Evolutionary conservation across 2,888 invertebrate species (phyloP).

Genomic region (Thymelicus sylvestris): DNA sequence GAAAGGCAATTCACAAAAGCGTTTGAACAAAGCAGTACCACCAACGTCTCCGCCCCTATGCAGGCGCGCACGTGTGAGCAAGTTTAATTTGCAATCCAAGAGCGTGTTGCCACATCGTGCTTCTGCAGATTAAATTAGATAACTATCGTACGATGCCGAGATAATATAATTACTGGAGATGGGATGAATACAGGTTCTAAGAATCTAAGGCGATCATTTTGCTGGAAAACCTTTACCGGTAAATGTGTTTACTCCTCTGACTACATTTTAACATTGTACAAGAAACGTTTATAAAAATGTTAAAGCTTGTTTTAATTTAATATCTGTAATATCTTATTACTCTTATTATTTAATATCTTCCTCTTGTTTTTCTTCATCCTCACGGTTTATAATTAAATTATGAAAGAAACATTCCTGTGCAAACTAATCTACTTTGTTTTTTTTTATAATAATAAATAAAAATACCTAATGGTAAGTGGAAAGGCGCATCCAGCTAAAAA

Average conservation of each 20-base stretch:
- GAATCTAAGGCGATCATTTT: background rate
- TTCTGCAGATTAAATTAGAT: constrained; percentile 12
- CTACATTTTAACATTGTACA: no score
- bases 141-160: constrained; percentile 11
- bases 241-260: background rate
- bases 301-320: no score
- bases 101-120: constrained; percentile 8
- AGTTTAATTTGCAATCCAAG: constrained; percentile 11
- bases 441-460: no score
- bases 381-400: no score
- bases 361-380: no score
- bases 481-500: no score
- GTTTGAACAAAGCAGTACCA: constrained; percentile 8
- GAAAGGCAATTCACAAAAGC: constrained; percentile 22
- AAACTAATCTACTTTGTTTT: no score
- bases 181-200: constrained; percentile 6
- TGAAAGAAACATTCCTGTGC: no score
- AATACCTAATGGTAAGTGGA: no score
- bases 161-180: constrained; percentile 5
- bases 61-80: constrained; percentile 11
- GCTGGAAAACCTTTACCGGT: background rate
- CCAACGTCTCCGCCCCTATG: constrained; percentile 1
- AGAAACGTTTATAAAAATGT: no score
- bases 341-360: no score
- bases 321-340: no score